Conservation (phyloP, 1,140 invertebrate genomes). For the Telenomus remus region DNA sequence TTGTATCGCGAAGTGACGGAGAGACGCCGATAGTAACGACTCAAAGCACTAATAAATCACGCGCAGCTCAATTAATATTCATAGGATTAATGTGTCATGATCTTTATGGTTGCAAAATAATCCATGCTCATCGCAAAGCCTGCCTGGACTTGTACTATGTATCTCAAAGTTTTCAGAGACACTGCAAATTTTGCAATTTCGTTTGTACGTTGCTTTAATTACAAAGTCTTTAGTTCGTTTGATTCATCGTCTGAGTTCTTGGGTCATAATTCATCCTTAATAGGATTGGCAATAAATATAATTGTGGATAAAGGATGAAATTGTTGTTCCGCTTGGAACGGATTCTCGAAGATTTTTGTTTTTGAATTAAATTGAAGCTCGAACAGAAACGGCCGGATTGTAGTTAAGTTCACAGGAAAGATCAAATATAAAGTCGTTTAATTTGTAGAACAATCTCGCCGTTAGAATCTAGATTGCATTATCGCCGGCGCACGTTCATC, state of each 20-base stretch:
- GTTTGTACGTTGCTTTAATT: conserved; percentile 3
- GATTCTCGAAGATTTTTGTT: conserved; percentile 1
- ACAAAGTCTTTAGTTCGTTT: conserved; percentile 9
- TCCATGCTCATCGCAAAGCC: conserved; percentile 26
- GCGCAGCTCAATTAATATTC: conserved; percentile 60
- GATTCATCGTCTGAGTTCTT: conserved; percentile 13
- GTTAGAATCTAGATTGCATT: conserved; percentile 1
- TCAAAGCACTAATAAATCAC: conserved; percentile 59
- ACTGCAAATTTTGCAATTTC: conserved; percentile 18
- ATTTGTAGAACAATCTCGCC: neutral
- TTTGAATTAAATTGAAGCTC: conserved; percentile 14
- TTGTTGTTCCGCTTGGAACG: conserved; percentile 12
- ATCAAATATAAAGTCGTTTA: neutral
- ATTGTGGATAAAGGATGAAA: conserved; percentile 20
- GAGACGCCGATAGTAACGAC: conserved; percentile 57
- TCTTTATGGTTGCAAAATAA: conserved; percentile 52
- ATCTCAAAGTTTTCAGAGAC: neutral
- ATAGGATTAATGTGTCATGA: conserved; percentile 60
- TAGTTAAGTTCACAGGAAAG: too few species aligned
- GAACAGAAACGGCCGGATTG: too few species aligned
- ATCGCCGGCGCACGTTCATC: neutral
- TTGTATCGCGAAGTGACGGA: conserved; percentile 26
- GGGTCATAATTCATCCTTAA: conserved; percentile 21
- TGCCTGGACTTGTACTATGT: neutral
- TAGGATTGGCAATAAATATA: conserved; percentile 32